Base-by-base conservation (phyloP, 2,113 vertebrate species). In the Megaleporinus macrocephalus region DNA sequence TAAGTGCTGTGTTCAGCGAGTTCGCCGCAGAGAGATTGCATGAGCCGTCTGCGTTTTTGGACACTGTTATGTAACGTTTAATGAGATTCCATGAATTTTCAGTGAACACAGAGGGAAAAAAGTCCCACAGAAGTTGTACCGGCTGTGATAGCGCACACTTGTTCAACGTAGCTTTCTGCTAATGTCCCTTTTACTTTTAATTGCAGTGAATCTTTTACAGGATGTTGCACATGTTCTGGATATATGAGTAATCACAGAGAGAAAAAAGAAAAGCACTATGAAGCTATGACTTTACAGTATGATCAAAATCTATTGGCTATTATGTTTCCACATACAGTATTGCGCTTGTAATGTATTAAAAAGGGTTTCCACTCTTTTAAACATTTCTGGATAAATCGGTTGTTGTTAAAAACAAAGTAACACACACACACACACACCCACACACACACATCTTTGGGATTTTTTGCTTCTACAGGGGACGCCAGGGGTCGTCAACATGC, bases 41-140 rank as follows among this genome's bases (percentile, higher is more conserved):
- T 78, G 53, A 80, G 71, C 65, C 20, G 20, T 78, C 70, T 85
- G 79, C 10, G 24, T 49, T 66, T 85, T 82, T 71, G 76, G 30
- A 36, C 63, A 69, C 55, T 11, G 55, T 85, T 78, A 73, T 59
- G 55, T 74, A 81, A 85, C 55, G 27, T 49, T 59, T 29, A 68
- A 77, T 30, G 12, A 79, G 77, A 61, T 71, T 33, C 29, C 51
- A 41, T 73, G 70, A 81, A 81, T 85, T 73, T 78, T 78, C 49
- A 68, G 36, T n/a, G 16, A 26, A 57, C 68, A 27, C n/a, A 68
- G 20, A 61, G 41, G 41, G 11, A 44, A 36, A 76, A 68, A 65
- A 22, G 47, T 36, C 29, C n/a, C n/a, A 73, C n/a, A 63, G 63
- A 71, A 57, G 18, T 72, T 47, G 24, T 61, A 59, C 15, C 14